Evolutionary conservation across 37 sponge, comb jelly and placozoan genomes (phyloP), one percentile per base, ranked within the genome.

Genomic region (Theonella swinhoei): DNA sequence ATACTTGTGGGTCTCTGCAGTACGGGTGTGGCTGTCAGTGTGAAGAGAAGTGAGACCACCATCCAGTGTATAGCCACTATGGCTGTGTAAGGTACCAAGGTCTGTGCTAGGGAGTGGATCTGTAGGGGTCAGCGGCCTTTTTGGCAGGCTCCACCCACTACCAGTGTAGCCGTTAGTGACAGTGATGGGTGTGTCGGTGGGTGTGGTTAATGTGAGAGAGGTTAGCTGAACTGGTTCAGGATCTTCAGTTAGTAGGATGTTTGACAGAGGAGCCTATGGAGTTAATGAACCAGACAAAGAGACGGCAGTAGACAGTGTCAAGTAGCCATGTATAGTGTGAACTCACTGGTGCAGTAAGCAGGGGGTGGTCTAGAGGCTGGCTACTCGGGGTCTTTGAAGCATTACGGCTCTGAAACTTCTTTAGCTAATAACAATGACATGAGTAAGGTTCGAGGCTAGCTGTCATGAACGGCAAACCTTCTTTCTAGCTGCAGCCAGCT

Each of bases 401-500:
- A n/a, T n/a, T n/a, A n/a, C 62, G 66, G 35, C 81, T 31, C 70
- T 85, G 86, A 40, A 77, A 90, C 62, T 85, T 85, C 64, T 70
- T 81, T 59, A 90, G 59, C 91, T 90, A 38, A 24, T 36, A 28
- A 36, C 71, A 43, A 32, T 60, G 17, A 62, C n/a, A 37, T 32
- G 39, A 68, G 68, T 42, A 35, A 40, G 3, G 24, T 14, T 47
- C 11, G 54, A 47, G 54, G 11, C 54, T 14, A 25, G 64, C 67
- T 38, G n/a, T 41, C 54, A n/a, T n/a, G n/a, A n/a, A n/a, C n/a
- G 26, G 36, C 83, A 47, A 66, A 87, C 91, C 76, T 91, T 91
- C 68, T 82, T 91, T 1, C 88, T 68, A 24, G 83, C 87, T 28
- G 70, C 60, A 30, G 91, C 88, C 0, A 91, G 74, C 74, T 91